Base-by-base conservation (phyloP, 2,888 invertebrate species). In the Hypsopygia costalis region DNA sequence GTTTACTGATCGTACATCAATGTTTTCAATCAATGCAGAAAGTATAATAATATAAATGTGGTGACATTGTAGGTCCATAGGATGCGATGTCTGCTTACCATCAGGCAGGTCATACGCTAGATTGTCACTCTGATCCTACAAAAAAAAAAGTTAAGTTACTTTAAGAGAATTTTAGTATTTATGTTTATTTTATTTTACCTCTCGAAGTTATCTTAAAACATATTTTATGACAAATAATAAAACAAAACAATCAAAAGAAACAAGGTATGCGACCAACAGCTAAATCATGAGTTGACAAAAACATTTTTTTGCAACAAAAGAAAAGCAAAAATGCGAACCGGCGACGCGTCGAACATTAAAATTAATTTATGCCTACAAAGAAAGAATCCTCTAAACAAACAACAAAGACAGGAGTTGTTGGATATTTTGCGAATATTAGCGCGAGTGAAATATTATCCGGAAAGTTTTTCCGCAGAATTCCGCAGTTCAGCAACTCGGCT, bases 401-500 rank as follows among this genome's bases (percentile, higher is more conserved):
- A 71, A 74, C 75, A 78, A 81, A 81, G 75, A 77, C 69, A 60
- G 16, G 65, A 64, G 49, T 68, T 61, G 51, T 51, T 50, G 55
- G 69, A 62, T 69, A 59, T 65, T 64, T 60, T 58, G 49, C 58
- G 39, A 56, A 62, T 67, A 65, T 78, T 59, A 71, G 48, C 54
- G 52, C 61, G 54, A 53, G 47, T 80, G 78, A 83, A 82, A 82
- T 81, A 81, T 80, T 74, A 80, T 64, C 69, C 52, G 61, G 54
- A 64, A 81, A 80, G 70, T 76, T 74, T 75, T 66, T 58, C 55
- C 57, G 63, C 62, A 52, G 64, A 50, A 72, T 73, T 67, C 71
- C 62, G 48, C 59, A 60, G 58, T 70, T 69, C 67, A 51, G 59
- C 44, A 62, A 61, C 55, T 66, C 64, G 60, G 63, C 16, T 16